Evolutionary conservation across 2,113 vertebrate species (phyloP), one percentile per base, ranked within the genome.

Genomic region (Gopherus evgoodei): DNA sequence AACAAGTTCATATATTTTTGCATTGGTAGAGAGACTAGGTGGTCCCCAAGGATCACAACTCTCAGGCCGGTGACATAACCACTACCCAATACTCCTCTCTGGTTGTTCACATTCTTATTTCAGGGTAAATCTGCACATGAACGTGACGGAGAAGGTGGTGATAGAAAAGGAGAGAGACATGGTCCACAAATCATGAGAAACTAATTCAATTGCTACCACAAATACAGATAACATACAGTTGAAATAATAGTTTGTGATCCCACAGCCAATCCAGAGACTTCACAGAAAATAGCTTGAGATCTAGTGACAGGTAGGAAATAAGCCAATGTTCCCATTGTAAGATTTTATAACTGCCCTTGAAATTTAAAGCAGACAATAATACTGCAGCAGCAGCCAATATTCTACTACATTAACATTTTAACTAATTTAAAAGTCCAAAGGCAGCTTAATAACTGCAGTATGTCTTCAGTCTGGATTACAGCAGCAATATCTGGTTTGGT

Each of bases 371-470:
- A 89, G 54, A 47, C 65, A 53, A 19, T 22, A 6, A 52, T 87
- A 81, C 2, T 81, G 13, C 13, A 92, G 19, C 10, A 87, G 38
- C 79, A 72, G 81, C 1, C 22, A 88, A 59, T 76, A 84, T 84
- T 80, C 7, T 92, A 21, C n/a, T 82, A 93, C 82, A 90, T 93
- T 94, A 89, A 3, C 59, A 89, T 89, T 97, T 93, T 76, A 89
- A 76, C 49, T 88, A 95, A 89, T 94, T 95, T 93, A 96, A 94
- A 93, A 8, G 24, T 87, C 59, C 53, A n/a, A 91, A 91, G 31
- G 24, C 65, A 3, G 69, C 69, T 92, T 96, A 93, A 86, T 87
- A 93, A 82, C 59, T 69, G 24, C 81, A 80, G 24, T 38, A 86
- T 27, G 83, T 91, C 42, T 94, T 93, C 9, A 89, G 47, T 11